A percentile compares a stretch with the other conserved stretches of the same genome.
Evolutionary conservation across 1,140 invertebrate genomes (phyloP).

Genomic region (Dendroctonus ponderosae): DNA sequence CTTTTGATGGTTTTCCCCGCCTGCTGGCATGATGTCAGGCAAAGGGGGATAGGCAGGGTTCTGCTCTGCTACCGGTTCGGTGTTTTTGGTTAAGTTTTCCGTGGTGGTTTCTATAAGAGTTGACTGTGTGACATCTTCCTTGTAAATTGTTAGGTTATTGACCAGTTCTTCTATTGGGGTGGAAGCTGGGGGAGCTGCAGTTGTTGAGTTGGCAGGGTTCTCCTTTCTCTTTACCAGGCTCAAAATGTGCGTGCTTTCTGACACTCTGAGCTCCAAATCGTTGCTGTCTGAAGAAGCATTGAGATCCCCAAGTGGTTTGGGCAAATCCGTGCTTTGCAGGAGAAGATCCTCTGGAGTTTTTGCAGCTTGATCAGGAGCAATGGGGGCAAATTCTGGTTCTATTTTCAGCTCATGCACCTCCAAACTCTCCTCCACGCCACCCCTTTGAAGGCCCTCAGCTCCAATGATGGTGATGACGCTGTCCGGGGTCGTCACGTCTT

Average conservation of each 20-base stretch:
- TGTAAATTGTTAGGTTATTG: constrained; percentile 8
- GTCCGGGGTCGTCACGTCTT: constrained; percentile 46
- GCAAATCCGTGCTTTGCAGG: neutral
- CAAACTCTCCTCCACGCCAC: constrained; percentile 43
- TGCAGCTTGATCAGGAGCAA: neutral
- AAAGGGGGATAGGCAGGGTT: constrained; percentile 51
- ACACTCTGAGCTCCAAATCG: constrained; percentile 34
- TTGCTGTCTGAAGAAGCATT: constrained; percentile 1
- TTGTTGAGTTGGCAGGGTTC: constrained; percentile 8
- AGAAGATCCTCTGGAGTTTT: too few relatives aligned
- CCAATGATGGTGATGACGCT: constrained; percentile 51
- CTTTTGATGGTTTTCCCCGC: constrained; percentile 23
- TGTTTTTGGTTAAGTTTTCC: constrained; percentile 10
- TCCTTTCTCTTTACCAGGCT: constrained; percentile 37
- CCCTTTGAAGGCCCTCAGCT: constrained; percentile 51
- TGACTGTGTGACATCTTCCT: neutral
- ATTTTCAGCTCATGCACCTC: constrained; percentile 42
- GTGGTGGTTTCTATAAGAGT: constrained; percentile 6
- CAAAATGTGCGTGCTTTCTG: constrained; percentile 40
- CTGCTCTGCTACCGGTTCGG: constrained; percentile 32
- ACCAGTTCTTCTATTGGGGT: constrained; percentile 4
- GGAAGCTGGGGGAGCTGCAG: constrained; percentile 3
- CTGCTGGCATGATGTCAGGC: constrained; percentile 44
- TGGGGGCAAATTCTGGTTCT: neutral
- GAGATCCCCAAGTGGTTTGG: neutral